Evolutionary conservation across 2,113 vertebrate genomes (phyloP).

Genomic region (Hystrix cristata): DNA sequence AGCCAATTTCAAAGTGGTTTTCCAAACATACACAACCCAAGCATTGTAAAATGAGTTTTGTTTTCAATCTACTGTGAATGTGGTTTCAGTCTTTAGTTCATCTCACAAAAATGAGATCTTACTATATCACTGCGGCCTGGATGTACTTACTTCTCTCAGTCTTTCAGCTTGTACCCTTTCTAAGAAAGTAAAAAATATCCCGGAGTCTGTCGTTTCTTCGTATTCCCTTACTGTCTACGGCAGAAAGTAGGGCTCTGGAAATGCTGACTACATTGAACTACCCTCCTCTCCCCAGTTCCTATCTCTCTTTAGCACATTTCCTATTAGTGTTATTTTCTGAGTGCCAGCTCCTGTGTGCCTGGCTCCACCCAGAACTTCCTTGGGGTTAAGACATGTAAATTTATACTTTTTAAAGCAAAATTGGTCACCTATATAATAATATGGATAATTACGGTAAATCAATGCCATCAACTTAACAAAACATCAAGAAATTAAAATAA

Average conservation of each 20-base stretch:
- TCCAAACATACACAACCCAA: not conserved
- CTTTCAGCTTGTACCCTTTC: not conserved
- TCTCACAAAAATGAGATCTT: conserved; percentile 27
- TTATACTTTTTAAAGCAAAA: conserved; percentile 6
- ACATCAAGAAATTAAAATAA: conserved; percentile 18
- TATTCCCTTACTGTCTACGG: not conserved
- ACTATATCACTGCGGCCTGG: not conserved
- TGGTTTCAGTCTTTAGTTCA: conserved; percentile 14
- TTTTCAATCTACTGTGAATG: not conserved
- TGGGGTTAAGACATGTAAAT: conserved; percentile 38
- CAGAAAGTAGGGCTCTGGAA: conserved; percentile 23
- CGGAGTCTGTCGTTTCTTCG: not conserved
- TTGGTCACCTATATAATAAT: not conserved
- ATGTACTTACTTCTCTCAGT: not conserved
- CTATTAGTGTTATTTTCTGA: conserved; percentile 42
- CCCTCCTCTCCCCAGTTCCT: not conserved
- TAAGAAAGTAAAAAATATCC: not conserved
- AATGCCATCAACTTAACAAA: not conserved
- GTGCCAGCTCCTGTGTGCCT: not conserved
- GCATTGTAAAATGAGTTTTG: not conserved
- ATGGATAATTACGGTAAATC: not conserved
- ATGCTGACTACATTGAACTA: not conserved
- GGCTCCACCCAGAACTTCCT: conserved; percentile 28
- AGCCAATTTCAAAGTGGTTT: not conserved
- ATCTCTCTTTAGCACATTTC: conserved; percentile 73